Base-by-base conservation (phyloP, 2,888 invertebrate genomes). In the Antheraea yamamai region DNA sequence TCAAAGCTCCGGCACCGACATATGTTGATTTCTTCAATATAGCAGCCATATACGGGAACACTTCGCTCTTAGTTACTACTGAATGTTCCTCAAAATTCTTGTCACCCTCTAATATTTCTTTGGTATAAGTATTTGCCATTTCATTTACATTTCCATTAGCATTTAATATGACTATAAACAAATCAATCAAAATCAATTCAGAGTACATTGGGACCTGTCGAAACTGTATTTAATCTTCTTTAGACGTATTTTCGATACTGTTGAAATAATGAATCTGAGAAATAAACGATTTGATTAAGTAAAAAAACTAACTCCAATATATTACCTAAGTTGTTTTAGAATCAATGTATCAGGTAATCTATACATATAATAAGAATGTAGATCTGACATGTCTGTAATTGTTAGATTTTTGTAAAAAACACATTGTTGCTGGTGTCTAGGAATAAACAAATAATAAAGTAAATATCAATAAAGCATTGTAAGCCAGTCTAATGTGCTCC, bases 41-140 rank as follows among this genome's bases (percentile, higher is more conserved):
- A 2, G 92, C 90, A 2, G 81, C 92, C 76, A 91, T 86, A n/a
- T 91, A 93, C 0, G 93, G 92, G 79, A 91, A 93, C 0, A 86
- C 77, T 55, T 87, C 80, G 64, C 75, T 84, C 0, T 88, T 85
- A 0, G 86, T 85, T 0, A 92, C 89, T 72, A 84, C 78, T 0
- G 86, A 81, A 20, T 89, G 90, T 35, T 90, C 90, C 16, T 80
- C 80, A 0, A 90, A 74, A 1, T 82, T 82, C 35, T 79, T 82
- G 14, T 77, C 8, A 74, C 76, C 2, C 78, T 73, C 72, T 39
- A 16, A 39, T 35, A 70, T 39, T n/a, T 39, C 18, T 66, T 30
- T 16, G 14, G 4, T 14, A 30, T 66, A 26, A 30, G 14, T 14
- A 30, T 66, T 66, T 16, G 26, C 14, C 64, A 66, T 66, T 66